These are phyloP conservation scores for Microcebus tavaratra DNA, from an alignment of 2,113 vertebrate species.

Conservation along the genomic window DNA sequence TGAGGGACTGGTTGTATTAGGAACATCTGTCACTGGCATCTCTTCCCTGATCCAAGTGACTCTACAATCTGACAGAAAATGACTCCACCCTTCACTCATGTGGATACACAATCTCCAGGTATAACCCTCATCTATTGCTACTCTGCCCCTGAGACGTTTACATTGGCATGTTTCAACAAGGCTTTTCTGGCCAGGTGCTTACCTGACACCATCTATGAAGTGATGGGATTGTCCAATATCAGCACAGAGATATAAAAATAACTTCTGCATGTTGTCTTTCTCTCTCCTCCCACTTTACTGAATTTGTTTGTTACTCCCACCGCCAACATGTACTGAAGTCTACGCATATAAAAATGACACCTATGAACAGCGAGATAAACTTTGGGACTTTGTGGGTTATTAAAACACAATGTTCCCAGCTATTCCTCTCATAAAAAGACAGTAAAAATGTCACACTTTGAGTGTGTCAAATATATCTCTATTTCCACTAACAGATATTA, in stretches of 20 bases:
- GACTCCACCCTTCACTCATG: neutral
- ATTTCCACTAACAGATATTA: too few species aligned
- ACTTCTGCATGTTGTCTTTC: neutral
- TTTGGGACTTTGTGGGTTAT: too few species aligned
- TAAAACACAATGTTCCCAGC: too few species aligned
- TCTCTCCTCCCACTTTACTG: neutral
- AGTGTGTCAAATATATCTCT: too few species aligned
- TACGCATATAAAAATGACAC: too few species aligned
- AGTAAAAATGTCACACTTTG: too few species aligned
- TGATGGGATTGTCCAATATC: neutral
- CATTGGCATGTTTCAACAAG: neutral
- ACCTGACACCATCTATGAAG: neutral
- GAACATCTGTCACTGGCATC: neutral
- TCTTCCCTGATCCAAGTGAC: neutral
- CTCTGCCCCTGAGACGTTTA: neutral
- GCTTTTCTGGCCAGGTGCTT: neutral
- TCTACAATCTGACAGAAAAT: neutral
- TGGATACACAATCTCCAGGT: neutral
- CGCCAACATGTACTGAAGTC: too few species aligned
- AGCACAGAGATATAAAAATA: neutral
- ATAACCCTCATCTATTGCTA: too few species aligned
- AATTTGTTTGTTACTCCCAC: neutral
- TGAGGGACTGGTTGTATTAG: neutral
- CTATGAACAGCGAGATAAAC: too few species aligned
- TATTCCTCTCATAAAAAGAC: too few species aligned